Conservation (phyloP, 1,140 invertebrate species). For the Colletes gigas region DNA sequence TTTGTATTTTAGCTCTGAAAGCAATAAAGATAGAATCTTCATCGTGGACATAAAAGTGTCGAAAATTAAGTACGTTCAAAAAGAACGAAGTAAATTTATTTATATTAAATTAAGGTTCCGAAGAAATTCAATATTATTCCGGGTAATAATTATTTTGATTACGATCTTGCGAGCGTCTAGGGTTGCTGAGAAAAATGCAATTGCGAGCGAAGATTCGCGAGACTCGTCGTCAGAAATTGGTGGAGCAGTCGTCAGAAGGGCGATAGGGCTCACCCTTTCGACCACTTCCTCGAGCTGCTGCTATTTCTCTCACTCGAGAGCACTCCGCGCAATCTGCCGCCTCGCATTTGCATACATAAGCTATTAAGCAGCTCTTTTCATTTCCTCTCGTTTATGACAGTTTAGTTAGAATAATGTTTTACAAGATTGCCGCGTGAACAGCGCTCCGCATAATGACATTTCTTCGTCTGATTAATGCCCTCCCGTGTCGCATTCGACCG, state of each 20-base stretch:
- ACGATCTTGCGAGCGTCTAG: too few species aligned
- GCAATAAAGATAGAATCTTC: too few species aligned
- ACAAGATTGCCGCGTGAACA: slow-evolving; percentile 79
- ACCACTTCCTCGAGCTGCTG: slow-evolving; percentile 70
- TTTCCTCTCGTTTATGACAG: slow-evolving; percentile 82
- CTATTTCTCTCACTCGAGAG: slow-evolving; percentile 70
- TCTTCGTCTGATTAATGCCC: slow-evolving; percentile 77
- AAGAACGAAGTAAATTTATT: too few species aligned
- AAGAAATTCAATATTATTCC: too few species aligned
- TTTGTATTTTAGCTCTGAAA: not conserved
- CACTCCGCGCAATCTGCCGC: slow-evolving; percentile 80
- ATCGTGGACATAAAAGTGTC: too few species aligned
- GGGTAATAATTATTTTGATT: too few species aligned
- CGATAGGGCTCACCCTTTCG: slow-evolving; percentile 75
- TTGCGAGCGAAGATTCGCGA: not conserved
- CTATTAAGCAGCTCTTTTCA: slow-evolving; percentile 82
- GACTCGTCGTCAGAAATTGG: slow-evolving; percentile 27
- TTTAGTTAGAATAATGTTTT: slow-evolving; percentile 81
- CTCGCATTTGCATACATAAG: slow-evolving; percentile 80
- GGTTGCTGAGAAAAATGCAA: not conserved
- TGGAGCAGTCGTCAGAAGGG: slow-evolving; percentile 58
- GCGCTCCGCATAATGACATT: slow-evolving; percentile 71
- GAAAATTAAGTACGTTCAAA: too few species aligned
- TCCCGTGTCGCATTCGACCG: slow-evolving; percentile 55
- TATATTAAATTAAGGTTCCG: too few species aligned